phyloP scores from a whole-genome alignment of 2,797 vertebrate species.

The Coreius guichenoti region DNA sequence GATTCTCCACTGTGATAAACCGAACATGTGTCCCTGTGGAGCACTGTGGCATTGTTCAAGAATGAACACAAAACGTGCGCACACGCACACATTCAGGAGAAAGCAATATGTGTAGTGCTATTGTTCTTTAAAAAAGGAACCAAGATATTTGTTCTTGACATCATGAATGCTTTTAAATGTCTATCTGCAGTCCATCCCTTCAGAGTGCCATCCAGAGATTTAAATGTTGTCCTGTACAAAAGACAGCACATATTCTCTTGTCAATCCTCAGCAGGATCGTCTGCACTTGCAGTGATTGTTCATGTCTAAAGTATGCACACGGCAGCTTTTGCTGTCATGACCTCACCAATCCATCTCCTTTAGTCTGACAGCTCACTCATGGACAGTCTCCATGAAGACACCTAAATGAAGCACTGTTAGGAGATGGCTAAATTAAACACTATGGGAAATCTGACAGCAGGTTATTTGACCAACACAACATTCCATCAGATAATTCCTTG shows the following conservation, averaged over 20 bases:
- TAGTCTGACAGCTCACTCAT: slow-evolving; percentile 34
- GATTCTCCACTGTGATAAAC: slow-evolving; percentile 55
- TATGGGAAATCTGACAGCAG: neutral
- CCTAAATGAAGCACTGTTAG: neutral
- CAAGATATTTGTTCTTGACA: neutral
- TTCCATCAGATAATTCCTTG: neutral
- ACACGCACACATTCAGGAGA: neutral
- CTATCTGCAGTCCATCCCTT: neutral
- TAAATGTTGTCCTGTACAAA: slow-evolving; percentile 10
- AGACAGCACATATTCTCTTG: slow-evolving; percentile 27
- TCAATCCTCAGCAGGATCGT: slow-evolving; percentile 13
- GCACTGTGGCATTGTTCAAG: slow-evolving; percentile 49
- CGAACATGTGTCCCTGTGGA: slow-evolving; percentile 52
- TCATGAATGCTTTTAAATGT: neutral
- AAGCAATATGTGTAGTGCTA: neutral
- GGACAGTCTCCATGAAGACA: slow-evolving; percentile 7
- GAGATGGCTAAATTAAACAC: slow-evolving; percentile 17
- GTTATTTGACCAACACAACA: slow-evolving; percentile 2
- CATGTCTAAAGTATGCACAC: slow-evolving; percentile 13
- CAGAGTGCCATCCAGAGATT: neutral
- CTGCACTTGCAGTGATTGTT: slow-evolving; percentile 32
- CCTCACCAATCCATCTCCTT: slow-evolving; percentile 28
- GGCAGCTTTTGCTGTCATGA: slow-evolving; percentile 18
- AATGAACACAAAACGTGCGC: slow-evolving; percentile 1
- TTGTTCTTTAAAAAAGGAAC: slow-evolving; percentile 3